A percentile compares a stretch with the other conserved stretches of the same genome.
Evolutionary conservation across 2,113 vertebrate species (phyloP).

Genomic region (Cyprinodon brontotheroides): DNA sequence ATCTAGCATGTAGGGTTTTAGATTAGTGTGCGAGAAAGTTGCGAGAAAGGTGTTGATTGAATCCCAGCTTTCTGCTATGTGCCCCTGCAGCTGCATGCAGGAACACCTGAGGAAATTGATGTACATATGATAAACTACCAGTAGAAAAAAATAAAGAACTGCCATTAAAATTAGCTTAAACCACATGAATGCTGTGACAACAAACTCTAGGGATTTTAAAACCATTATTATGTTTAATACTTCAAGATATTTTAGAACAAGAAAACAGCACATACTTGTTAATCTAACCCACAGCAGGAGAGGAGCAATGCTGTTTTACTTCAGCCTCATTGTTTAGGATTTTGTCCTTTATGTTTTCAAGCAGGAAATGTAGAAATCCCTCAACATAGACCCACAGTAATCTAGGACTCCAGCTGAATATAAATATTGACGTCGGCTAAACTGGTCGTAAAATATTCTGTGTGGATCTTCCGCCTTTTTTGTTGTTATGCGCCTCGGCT

Average conservation of each 20-base stretch:
- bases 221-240: not conserved
- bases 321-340: not conserved
- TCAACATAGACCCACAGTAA: slow-evolving; percentile 1
- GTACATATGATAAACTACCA: too few relatives aligned
- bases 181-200: not conserved
- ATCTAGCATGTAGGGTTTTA: too few relatives aligned
- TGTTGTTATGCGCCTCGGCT: slow-evolving; percentile 23
- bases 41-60: too few relatives aligned
- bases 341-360: not conserved
- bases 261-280: not conserved
- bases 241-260: not conserved
- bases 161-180: not conserved
- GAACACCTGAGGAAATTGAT: too few relatives aligned
- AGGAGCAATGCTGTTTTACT: slow-evolving; percentile 1
- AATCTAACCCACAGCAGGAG: not conserved
- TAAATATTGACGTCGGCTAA: slow-evolving; percentile 23
- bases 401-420: slow-evolving; percentile 12
- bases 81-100: too few relatives aligned
- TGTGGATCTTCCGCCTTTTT: slow-evolving; percentile 3
- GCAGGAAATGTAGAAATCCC: slow-evolving; percentile 7
- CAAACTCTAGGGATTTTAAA: not conserved
- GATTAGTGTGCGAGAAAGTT: too few relatives aligned
- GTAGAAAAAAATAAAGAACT: too few relatives aligned
- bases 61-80: too few relatives aligned
- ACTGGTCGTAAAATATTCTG: slow-evolving; percentile 19